Evolutionary conservation across 2,797 vertebrate species (phyloP), one percentile per base, ranked within the genome.

Genomic region (Hippocampus kuda): DNA sequence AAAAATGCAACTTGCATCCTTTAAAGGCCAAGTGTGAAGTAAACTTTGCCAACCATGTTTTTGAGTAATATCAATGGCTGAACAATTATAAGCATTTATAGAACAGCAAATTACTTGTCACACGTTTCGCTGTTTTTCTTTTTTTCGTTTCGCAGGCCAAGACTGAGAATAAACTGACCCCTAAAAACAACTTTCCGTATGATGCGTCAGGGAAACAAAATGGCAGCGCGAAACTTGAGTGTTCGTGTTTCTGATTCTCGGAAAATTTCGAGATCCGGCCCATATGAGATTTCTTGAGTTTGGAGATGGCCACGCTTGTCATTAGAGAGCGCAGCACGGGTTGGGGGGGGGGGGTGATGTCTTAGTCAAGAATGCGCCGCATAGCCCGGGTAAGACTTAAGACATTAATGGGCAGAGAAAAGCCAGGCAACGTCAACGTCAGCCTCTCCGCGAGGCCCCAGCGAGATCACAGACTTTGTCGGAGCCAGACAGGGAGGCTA

Each of bases 371-470:
- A 38, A 79, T 81, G 81, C 78, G 71, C 83, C 77, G 85, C 77
- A 75, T 80, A 82, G 84, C 75, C 81, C 75, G 81, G 85, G 80
- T 81, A 38, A 79, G 80, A 85, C 83, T 83, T 83, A 86, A 88
- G 82, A 87, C 85, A 85, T 89, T 89, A 90, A 89, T 87, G 88
- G 88, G 89, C 82, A 85, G 84, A 83, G 89, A 88, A 86, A 84
- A 88, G 88, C 83, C 81, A 79, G 75, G 79, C 83, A 85, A 83
- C 88, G 86, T 88, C 83, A 84, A 83, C 87, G 88, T 88, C 88
- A 89, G 86, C 85, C 89, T 89, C 86, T 89, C 85, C 80, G 85
- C 85, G 76, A 70, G 78, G 76, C 76, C 85, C 34, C 81, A 79
- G 81, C 75, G 79, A 88, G 83, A 89, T 89, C 88, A 89, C 88